phyloP scores from a whole-genome alignment of 2,888 invertebrate genomes.

The Stictocephala bisonia region DNA sequence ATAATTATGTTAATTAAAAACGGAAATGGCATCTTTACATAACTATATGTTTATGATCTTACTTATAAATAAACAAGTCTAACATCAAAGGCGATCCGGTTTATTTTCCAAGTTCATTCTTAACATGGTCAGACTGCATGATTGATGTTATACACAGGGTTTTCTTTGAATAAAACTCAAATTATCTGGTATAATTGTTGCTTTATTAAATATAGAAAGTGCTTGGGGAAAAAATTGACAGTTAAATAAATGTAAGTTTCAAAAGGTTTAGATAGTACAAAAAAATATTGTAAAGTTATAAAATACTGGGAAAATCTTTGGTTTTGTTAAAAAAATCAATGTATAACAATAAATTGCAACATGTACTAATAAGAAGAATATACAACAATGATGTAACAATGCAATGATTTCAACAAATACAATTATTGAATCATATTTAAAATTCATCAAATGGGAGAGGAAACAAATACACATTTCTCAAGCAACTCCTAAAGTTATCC shows the following conservation, averaged over 20 bases:
- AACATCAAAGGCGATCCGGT: too few species aligned
- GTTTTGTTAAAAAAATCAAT: conserved; percentile 9
- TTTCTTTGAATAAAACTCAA: background rate
- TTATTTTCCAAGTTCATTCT: too few species aligned
- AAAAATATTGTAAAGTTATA: conserved; percentile 1
- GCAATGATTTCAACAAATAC: conserved; percentile 12
- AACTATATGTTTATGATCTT: too few species aligned
- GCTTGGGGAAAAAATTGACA: too few species aligned
- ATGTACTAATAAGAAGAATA: background rate
- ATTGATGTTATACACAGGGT: too few species aligned
- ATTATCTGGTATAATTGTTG: background rate
- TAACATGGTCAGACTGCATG: too few species aligned
- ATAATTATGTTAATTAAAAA: too few species aligned
- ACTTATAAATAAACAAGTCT: too few species aligned
- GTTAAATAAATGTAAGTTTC: too few species aligned
- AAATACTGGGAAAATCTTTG: conserved; percentile 33
- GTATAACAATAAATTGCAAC: background rate
- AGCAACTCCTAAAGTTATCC: conserved; percentile 25
- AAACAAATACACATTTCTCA: conserved; percentile 9
- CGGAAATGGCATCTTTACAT: too few species aligned
- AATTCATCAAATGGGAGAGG: background rate
- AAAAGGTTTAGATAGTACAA: too few species aligned
- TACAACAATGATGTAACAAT: background rate
- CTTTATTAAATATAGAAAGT: too few species aligned
- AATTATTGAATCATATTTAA: background rate